Percentiles rank a stretch among this genome's conserved stretches.
phyloP scores from a whole-genome alignment of 2,888 invertebrate species.

The Brenthis daphne region DNA sequence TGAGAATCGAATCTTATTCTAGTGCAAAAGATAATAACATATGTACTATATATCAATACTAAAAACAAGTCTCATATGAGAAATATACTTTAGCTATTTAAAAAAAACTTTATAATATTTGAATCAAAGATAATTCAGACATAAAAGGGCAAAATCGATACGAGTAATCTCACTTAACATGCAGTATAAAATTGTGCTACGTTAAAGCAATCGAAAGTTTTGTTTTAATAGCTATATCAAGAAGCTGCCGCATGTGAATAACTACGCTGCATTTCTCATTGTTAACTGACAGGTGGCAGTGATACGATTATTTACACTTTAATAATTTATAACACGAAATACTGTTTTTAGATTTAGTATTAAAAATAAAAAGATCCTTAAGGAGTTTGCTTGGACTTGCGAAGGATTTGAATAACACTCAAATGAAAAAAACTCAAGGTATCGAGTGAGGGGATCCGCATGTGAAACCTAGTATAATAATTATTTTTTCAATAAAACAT shows the following conservation, averaged over 20 bases:
- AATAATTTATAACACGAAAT: background rate
- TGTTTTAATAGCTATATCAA: constrained; percentile 32
- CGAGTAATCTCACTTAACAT: constrained; percentile 17
- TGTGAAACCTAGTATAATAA: too few relatives aligned
- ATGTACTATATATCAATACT: too few relatives aligned
- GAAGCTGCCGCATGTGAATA: constrained; percentile 24
- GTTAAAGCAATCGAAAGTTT: constrained; percentile 32
- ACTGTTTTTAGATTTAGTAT: background rate
- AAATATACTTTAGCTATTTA: too few relatives aligned
- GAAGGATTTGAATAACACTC: too few relatives aligned
- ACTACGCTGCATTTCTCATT: constrained; percentile 26
- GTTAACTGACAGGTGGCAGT: constrained; percentile 23
- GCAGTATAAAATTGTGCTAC: constrained; percentile 19
- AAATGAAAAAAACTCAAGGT: too few relatives aligned
- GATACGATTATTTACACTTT: constrained; percentile 27
- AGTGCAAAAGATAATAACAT: too few relatives aligned
- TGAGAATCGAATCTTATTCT: too few relatives aligned
- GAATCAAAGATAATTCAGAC: background rate
- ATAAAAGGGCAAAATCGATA: constrained; percentile 6
- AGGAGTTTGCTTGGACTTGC: too few relatives aligned
- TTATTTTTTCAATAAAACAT: too few relatives aligned
- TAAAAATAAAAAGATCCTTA: background rate
- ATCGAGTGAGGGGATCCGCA: too few relatives aligned
- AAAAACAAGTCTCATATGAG: too few relatives aligned
- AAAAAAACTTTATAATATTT: too few relatives aligned